Percentiles rank a stretch among this genome's conserved stretches.
These are phyloP conservation scores for Aeoliscus strigatus DNA, from an alignment of 2,797 vertebrate species.

Conservation along the genomic window DNA sequence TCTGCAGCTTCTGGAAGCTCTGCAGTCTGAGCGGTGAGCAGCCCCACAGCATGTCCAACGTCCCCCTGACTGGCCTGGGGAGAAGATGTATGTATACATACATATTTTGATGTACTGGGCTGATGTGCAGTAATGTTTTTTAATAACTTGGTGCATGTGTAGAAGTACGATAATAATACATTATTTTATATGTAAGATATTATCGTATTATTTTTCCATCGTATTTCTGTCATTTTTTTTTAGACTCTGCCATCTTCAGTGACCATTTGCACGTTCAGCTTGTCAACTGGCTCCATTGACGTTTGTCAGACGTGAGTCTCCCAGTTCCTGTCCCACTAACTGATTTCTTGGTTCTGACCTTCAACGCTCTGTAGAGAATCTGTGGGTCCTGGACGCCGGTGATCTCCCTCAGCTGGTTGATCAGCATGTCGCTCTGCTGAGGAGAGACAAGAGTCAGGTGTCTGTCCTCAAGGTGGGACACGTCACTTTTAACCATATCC, in stretches of 20 bases:
- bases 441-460: not conserved
- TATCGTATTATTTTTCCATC: too few species aligned
- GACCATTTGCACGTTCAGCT: too few species aligned
- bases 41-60: constrained; percentile 84
- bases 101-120: too few species aligned
- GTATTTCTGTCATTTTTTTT: too few species aligned
- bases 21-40: constrained; percentile 78
- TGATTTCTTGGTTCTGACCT: constrained; percentile 68
- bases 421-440: constrained; percentile 74
- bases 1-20: constrained; percentile 64
- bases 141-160: too few species aligned
- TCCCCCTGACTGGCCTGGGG: constrained; percentile 87
- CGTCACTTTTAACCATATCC: not conserved
- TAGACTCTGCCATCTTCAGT: too few species aligned
- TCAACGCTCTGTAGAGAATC: constrained; percentile 82
- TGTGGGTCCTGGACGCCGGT: constrained; percentile 87
- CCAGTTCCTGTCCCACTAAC: too few species aligned
- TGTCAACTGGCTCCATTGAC: constrained; percentile 1
- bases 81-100: not conserved
- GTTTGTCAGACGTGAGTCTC: not conserved
- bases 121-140: too few species aligned
- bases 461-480: too few species aligned
- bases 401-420: constrained; percentile 91
- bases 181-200: too few species aligned
- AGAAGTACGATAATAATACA: too few species aligned